Conservation (phyloP, 64 coral and sea anemone genomes). For the Trachythela sp. region DNA sequence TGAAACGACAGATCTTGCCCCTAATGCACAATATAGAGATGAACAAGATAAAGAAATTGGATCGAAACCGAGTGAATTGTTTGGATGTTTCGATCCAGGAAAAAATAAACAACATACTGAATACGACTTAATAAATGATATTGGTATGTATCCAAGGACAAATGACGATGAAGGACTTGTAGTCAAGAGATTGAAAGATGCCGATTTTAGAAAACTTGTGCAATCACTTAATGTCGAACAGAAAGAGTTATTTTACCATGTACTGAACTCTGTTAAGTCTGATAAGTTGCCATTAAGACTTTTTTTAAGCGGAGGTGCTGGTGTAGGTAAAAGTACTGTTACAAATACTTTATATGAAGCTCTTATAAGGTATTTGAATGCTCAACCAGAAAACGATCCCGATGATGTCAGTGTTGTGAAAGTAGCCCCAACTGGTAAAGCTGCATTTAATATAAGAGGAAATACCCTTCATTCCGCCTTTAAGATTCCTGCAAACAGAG, state of each 20-base stretch:
- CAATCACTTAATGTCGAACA: background rate
- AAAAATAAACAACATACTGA: background rate
- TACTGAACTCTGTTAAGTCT: background rate
- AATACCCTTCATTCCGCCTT: conserved; percentile 46
- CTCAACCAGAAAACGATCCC: background rate
- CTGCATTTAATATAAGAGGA: conserved; percentile 35
- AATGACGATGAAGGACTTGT: background rate
- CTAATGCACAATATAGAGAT: conserved; percentile 60
- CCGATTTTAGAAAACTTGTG: background rate
- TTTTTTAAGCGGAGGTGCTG: background rate
- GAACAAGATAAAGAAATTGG: conserved; percentile 39
- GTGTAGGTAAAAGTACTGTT: background rate
- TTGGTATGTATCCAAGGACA: background rate
- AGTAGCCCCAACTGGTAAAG: background rate
- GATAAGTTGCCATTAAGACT: background rate
- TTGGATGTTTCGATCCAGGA: background rate
- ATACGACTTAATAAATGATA: background rate
- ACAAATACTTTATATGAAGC: background rate
- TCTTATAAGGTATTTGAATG: background rate
- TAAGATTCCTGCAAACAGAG: conserved; percentile 59
- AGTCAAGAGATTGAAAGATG: background rate
- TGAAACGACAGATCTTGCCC: conserved; percentile 21
- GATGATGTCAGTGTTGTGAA: conserved; percentile 1
- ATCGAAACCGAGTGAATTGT: conserved; percentile 35
- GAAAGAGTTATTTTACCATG: conserved; percentile 1